Conservation (phyloP, 1,140 invertebrate species). For the Bursaphelenchus mucronatus region DNA sequence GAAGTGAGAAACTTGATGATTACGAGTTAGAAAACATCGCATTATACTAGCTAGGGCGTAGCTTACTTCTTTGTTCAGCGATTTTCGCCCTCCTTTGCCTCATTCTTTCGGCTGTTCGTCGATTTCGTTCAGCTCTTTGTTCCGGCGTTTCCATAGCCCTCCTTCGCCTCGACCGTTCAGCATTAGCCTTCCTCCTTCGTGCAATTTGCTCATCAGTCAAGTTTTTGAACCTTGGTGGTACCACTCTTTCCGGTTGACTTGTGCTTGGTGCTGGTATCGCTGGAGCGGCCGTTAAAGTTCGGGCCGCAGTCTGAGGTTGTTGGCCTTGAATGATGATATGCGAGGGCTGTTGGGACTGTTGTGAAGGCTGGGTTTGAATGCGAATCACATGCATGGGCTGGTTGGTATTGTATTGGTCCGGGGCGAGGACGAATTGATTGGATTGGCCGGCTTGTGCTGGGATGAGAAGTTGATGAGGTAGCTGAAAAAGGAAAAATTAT, state of each 20-base stretch:
- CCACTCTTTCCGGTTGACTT: background rate
- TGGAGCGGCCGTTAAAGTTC: background rate
- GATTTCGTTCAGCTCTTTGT: slow-evolving; percentile 27
- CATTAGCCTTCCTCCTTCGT: slow-evolving; percentile 20
- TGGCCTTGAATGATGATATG: background rate
- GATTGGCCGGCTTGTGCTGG: background rate
- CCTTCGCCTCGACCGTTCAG: slow-evolving; percentile 21
- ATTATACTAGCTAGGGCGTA: background rate
- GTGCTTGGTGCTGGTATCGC: background rate
- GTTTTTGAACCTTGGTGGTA: slow-evolving; percentile 5
- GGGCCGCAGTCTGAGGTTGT: background rate
- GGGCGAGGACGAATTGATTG: slow-evolving; percentile 3
- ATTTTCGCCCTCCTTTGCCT: slow-evolving; percentile 27
- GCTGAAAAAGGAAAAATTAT: background rate
- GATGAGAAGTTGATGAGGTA: slow-evolving; percentile 12
- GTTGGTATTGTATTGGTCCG: slow-evolving; percentile 9
- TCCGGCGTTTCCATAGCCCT: slow-evolving; percentile 27
- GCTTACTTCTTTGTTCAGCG: slow-evolving; percentile 19
- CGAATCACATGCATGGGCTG: slow-evolving; percentile 17
- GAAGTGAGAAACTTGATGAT: background rate
- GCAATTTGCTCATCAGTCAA: slow-evolving; percentile 23
- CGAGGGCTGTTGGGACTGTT: background rate
- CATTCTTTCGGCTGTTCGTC: slow-evolving; percentile 29
- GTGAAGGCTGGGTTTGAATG: slow-evolving; percentile 19
- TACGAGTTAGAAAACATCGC: background rate